Conservation (phyloP, 2,888 invertebrate genomes). For the Eucera pruinosa region DNA sequence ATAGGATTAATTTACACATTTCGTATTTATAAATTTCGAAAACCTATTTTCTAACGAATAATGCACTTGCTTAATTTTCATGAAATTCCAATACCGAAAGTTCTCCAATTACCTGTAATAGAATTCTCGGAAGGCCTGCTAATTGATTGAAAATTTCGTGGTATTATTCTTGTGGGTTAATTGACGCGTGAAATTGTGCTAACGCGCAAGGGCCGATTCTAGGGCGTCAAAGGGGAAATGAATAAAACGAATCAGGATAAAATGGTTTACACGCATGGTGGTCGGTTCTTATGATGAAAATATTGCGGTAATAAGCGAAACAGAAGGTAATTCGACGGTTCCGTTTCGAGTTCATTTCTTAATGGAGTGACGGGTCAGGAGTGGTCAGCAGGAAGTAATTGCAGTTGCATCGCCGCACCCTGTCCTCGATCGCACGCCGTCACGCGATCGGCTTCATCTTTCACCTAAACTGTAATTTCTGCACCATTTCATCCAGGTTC, state of each 20-base stretch:
- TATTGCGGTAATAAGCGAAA: constrained; percentile 51
- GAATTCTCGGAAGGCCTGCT: too few relatives aligned
- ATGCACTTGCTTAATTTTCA: too few relatives aligned
- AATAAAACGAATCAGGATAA: not conserved
- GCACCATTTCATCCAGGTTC: not conserved
- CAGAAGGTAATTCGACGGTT: constrained; percentile 57
- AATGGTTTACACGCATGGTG: constrained; percentile 4
- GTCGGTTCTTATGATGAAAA: constrained; percentile 25
- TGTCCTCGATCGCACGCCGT: constrained; percentile 49
- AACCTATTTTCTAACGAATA: too few relatives aligned
- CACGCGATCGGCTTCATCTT: constrained; percentile 59
- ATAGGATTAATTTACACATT: too few relatives aligned
- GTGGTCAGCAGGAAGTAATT: constrained; percentile 62
- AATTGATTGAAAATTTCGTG: not conserved
- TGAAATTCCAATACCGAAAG: too few relatives aligned
- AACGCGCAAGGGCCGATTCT: not conserved
- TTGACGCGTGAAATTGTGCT: too few relatives aligned
- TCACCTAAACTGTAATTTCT: constrained; percentile 21
- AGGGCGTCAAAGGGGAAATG: not conserved
- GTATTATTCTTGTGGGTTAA: not conserved
- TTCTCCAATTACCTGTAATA: too few relatives aligned
- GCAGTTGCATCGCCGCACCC: constrained; percentile 61
- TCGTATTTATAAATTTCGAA: too few relatives aligned
- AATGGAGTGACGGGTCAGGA: constrained; percentile 60
- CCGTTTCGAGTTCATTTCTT: constrained; percentile 61